These are phyloP conservation scores for Synergus japonicus DNA, from an alignment of 2,888 invertebrate species.

Conservation along the genomic window DNA sequence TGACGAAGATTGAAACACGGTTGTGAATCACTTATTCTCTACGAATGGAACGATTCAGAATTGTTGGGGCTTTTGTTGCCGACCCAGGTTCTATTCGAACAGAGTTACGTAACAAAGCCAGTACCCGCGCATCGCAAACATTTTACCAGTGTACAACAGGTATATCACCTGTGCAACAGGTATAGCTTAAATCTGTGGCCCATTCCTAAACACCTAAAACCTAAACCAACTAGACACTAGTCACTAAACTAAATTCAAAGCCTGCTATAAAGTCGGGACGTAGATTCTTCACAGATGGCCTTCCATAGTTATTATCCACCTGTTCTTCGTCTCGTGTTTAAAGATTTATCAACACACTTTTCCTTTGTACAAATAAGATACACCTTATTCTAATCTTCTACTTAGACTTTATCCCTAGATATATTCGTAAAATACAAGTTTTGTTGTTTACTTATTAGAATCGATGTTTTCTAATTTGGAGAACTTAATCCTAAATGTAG, in stretches of 20 bases:
- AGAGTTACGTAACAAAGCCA: slow-evolving; percentile 29
- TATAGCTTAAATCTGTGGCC: slow-evolving; percentile 41
- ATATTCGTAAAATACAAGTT: neutral
- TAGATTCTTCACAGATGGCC: slow-evolving; percentile 27
- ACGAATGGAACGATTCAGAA: slow-evolving; percentile 16
- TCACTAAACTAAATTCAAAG: slow-evolving; percentile 14
- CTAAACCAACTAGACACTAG: slow-evolving; percentile 41
- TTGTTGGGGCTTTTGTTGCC: slow-evolving; percentile 4
- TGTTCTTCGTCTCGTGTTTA: neutral
- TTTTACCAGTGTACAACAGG: slow-evolving; percentile 52
- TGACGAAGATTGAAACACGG: neutral
- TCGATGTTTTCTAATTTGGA: neutral
- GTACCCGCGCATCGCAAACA: slow-evolving; percentile 4
- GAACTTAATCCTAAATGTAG: neutral
- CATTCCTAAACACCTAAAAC: slow-evolving; percentile 42
- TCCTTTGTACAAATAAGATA: neutral
- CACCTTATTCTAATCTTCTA: neutral
- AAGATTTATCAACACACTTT: neutral
- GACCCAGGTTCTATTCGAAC: neutral
- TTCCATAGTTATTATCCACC: slow-evolving; percentile 11
- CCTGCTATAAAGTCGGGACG: slow-evolving; percentile 34
- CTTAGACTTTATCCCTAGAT: neutral
- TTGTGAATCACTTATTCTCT: neutral
- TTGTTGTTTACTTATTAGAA: neutral
- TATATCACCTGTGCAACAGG: slow-evolving; percentile 57